Conservation (phyloP, 1,140 invertebrate species). For the Periplaneta americana region DNA sequence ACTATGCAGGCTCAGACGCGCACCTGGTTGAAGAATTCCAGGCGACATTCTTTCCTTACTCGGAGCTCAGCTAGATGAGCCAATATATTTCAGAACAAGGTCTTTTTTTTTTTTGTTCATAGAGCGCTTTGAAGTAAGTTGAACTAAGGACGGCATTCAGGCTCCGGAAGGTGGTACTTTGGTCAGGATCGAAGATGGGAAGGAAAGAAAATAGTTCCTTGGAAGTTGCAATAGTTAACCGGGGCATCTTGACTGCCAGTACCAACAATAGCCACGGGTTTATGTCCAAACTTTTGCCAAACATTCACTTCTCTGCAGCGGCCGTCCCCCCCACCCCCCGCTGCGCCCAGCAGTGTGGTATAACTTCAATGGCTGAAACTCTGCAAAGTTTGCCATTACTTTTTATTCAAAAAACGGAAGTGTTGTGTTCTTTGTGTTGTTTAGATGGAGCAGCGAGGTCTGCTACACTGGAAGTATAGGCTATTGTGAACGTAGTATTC, state of each 20-base stretch:
- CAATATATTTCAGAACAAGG: background rate
- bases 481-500: no score
- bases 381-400: background rate
- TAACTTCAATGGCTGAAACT: background rate
- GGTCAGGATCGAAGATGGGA: background rate
- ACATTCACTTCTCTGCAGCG: background rate
- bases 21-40: background rate
- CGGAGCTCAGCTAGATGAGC: background rate
- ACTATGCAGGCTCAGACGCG: no score
- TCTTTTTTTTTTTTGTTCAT: background rate
- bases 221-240: background rate
- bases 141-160: background rate
- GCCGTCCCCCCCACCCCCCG: background rate
- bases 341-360: background rate
- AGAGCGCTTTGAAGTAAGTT: background rate
- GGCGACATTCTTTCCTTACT: background rate
- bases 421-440: background rate
- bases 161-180: background rate
- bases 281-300: background rate
- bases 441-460: background rate
- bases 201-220: background rate
- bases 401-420: background rate
- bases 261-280: background rate
- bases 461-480: background rate
- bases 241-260: background rate